Conservation (phyloP, 2,797 vertebrate genomes). For the Cirrhinus molitorella region DNA sequence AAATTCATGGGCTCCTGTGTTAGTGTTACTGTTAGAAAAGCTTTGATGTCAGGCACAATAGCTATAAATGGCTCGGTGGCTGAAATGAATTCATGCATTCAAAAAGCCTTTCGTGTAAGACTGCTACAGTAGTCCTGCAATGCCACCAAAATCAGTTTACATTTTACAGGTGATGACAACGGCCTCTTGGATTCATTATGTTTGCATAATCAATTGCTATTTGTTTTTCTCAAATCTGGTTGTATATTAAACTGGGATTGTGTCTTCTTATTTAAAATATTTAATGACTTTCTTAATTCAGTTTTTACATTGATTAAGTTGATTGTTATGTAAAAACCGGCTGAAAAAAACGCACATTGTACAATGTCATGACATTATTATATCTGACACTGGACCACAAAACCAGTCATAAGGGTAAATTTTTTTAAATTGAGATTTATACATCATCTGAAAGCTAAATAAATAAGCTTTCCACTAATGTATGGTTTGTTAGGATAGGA, state of each 20-base stretch:
- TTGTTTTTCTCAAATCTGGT: neutral
- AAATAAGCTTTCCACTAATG: too few species aligned
- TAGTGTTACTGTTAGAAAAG: conserved; percentile 25
- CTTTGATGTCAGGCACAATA: conserved; percentile 34
- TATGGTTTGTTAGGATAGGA: too few species aligned
- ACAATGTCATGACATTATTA: neutral
- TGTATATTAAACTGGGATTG: neutral
- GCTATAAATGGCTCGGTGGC: conserved; percentile 26
- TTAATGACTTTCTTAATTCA: too few species aligned
- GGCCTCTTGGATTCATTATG: neutral
- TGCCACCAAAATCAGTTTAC: neutral
- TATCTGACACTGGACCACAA: neutral
- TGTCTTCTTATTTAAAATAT: too few species aligned
- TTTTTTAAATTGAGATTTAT: too few species aligned
- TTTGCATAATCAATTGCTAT: neutral
- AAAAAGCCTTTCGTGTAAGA: neutral
- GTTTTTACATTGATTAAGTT: neutral
- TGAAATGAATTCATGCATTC: conserved; percentile 31
- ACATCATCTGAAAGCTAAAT: too few species aligned
- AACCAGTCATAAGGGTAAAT: too few species aligned
- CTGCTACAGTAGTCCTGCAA: neutral
- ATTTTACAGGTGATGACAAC: neutral
- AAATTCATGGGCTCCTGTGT: conserved; percentile 13
- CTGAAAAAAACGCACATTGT: neutral
- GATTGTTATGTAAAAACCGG: neutral